Evolutionary conservation across 2,113 vertebrate genomes (phyloP).

Genomic region (Eulemur rufifrons): DNA sequence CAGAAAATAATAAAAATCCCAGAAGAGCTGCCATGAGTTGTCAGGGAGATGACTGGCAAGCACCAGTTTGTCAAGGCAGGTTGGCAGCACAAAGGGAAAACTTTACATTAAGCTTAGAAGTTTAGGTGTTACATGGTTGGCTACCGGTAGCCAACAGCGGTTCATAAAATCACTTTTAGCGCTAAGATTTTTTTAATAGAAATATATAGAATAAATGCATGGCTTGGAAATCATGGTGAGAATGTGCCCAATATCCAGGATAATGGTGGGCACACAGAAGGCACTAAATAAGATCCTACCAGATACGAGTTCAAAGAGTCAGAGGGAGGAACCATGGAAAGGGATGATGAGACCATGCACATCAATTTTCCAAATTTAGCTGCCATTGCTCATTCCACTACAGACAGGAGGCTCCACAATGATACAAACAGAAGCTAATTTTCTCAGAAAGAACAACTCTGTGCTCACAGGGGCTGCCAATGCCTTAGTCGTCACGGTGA

Average conservation of each 20-base stretch:
- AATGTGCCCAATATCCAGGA: too few relatives aligned
- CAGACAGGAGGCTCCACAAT: not conserved
- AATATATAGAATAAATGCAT: not conserved
- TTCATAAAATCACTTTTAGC: not conserved
- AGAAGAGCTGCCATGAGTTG: not conserved
- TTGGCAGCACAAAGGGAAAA: not conserved
- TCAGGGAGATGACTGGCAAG: not conserved
- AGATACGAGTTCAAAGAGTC: not conserved
- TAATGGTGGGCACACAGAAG: not conserved
- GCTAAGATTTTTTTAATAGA: not conserved
- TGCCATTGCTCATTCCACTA: not conserved
- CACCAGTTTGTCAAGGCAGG: not conserved
- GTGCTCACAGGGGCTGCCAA: not conserved
- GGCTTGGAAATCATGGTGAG: not conserved
- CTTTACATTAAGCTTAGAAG: too few relatives aligned
- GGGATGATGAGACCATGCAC: rapidly evolving
- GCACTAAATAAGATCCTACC: not conserved
- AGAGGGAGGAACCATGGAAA: not conserved
- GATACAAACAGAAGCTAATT: not conserved
- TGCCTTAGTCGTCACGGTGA: rapidly evolving
- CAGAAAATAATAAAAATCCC: not conserved
- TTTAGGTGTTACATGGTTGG: not conserved
- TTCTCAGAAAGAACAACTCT: not conserved
- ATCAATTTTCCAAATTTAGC: not conserved
- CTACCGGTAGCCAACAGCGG: not conserved